A percentile compares a stretch with the other conserved stretches of the same genome.
Evolutionary conservation across 2,113 vertebrate genomes (phyloP).

Genomic region (Mustelus asterias): DNA sequence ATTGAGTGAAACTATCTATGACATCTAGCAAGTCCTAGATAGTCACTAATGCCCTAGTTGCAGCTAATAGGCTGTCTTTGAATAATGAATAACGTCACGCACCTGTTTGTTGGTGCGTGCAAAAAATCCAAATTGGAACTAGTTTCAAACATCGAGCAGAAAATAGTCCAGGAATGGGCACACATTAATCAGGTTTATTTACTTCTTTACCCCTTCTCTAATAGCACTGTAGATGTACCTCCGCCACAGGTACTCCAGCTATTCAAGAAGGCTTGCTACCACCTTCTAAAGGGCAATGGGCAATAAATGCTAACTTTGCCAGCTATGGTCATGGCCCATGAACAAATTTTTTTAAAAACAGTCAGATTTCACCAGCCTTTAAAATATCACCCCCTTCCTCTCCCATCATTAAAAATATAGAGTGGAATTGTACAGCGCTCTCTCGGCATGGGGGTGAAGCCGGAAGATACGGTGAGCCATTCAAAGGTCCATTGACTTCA

Average conservation of each 20-base stretch:
- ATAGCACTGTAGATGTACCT: background rate
- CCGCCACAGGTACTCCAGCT: background rate
- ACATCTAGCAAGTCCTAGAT: background rate
- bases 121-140: background rate
- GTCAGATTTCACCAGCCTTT: background rate
- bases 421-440: no score
- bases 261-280: background rate
- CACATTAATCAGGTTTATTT: background rate
- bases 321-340: background rate
- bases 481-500: no score
- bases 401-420: background rate
- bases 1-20: background rate
- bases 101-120: background rate
- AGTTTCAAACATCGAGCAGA: background rate
- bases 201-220: background rate
- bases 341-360: background rate
- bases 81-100: background rate
- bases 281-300: background rate
- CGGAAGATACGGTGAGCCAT: no score
- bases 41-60: background rate
- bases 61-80: background rate
- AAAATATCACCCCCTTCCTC: no score
- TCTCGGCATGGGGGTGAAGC: no score
- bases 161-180: background rate
- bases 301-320: no score